Evolutionary conservation across 2,797 vertebrate species (phyloP).

Genomic region (Scolopax bukidnonensis): DNA sequence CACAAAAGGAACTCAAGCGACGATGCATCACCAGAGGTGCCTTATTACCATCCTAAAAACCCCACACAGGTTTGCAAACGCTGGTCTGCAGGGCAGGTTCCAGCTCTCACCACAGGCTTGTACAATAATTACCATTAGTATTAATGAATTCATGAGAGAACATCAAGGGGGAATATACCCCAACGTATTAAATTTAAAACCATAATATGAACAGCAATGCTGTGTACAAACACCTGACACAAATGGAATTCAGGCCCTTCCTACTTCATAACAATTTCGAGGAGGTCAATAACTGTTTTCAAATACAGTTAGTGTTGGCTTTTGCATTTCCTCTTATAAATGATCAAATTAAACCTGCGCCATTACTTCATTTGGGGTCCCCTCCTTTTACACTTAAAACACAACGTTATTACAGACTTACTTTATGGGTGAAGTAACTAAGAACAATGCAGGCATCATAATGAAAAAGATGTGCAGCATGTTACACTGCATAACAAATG

Average conservation of each 20-base stretch:
- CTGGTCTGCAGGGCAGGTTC: rapidly evolving
- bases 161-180: not conserved
- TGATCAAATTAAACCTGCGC: slow-evolving; percentile 8
- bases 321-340: not conserved
- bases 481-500: slow-evolving; percentile 32
- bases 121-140: not conserved
- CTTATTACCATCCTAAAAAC: not conserved
- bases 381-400: slow-evolving; percentile 25
- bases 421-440: not conserved
- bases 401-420: not conserved
- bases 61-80: not conserved
- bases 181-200: not conserved
- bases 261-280: not conserved
- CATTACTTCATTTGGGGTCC: not conserved
- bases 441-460: not conserved
- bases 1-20: rapidly evolving
- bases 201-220: not conserved
- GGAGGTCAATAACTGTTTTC: not conserved
- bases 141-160: not conserved
- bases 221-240: not conserved
- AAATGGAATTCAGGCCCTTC: not conserved
- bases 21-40: rapidly evolving
- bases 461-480: slow-evolving; percentile 34
- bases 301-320: not conserved
- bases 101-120: not conserved